Evolutionary conservation across 2,797 vertebrate species (phyloP), one percentile per base, ranked within the genome.

Genomic region (Hippoglossus hippoglossus): DNA sequence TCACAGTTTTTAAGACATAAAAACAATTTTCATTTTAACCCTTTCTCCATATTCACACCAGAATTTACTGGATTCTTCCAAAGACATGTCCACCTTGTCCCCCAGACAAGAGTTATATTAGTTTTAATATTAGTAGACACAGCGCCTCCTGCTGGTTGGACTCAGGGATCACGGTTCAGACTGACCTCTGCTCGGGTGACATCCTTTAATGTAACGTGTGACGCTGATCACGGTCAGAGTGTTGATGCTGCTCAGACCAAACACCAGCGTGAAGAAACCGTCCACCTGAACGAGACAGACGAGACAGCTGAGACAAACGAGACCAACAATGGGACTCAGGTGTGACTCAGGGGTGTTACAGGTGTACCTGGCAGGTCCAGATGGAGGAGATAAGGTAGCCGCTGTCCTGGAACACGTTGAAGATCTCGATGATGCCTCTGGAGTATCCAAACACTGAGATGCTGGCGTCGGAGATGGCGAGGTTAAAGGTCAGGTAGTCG

Each of bases 221-320:
- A 96, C 81, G 56, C 96, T 96, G 85, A 96, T 96, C 61, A 96
- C 91, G 0, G 95, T 96, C 50, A 96, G 91, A 0, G 96, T 96
- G 75, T 95, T 95, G 90, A 96, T 96, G 83, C 95, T 96, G 75
- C 92, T 93, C 66, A 96, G 92, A 52, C 95, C 96, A 50, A 95
- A 96, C 3, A 96, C 66, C 55, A 96, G 88, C 0, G 95, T 96
- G 77, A 96, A 89, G 89, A 96, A 96, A 0, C 95, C 95, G 79
- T 95, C 95, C 66, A 96, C 77, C 96, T 96, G 86, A 65, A 86
- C 60, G 52, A 82, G 11, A 56, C 85, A 49, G 6, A 55, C 1
- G 13, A 19, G 8, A 65, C 57, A 19, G 26, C 6, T 19, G 8
- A 19, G 24, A 53, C 22, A 51, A 1, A 46, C 44, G 6, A 12